Conservation (phyloP, 2,888 invertebrate genomes). For the Dyspetes luteomarginatus region DNA sequence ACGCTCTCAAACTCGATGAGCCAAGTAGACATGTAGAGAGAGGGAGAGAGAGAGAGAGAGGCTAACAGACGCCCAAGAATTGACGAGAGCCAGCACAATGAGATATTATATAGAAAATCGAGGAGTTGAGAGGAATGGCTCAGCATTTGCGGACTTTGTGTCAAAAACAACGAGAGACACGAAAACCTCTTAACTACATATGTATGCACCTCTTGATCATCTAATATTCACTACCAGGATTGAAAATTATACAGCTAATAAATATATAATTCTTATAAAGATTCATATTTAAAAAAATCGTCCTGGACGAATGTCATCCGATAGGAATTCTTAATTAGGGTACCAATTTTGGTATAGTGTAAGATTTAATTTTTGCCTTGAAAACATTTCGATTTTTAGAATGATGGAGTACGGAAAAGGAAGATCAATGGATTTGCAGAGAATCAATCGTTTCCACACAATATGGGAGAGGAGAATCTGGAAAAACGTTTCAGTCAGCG, state of each 20-base stretch:
- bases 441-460: too few species aligned
- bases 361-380: too few species aligned
- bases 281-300: too few species aligned
- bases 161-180: background rate
- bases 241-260: background rate
- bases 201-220: constrained; percentile 3
- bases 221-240: background rate
- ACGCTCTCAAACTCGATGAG: constrained; percentile 67
- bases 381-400: too few species aligned
- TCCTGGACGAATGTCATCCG: too few species aligned
- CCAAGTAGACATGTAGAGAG: constrained; percentile 39
- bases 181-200: too few species aligned
- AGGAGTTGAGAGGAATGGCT: constrained; percentile 36
- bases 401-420: too few species aligned
- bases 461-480: too few species aligned
- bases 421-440: too few species aligned
- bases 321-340: too few species aligned
- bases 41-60: constrained; percentile 19
- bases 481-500: too few species aligned
- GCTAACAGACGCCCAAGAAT: constrained; percentile 29
- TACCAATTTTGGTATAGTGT: too few species aligned
- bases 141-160: constrained; percentile 21
- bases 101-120: constrained; percentile 35
- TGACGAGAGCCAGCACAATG: constrained; percentile 37
- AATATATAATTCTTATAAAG: background rate